phyloP scores from a whole-genome alignment of 2,888 invertebrate genomes.

The Epirrita christyi region DNA sequence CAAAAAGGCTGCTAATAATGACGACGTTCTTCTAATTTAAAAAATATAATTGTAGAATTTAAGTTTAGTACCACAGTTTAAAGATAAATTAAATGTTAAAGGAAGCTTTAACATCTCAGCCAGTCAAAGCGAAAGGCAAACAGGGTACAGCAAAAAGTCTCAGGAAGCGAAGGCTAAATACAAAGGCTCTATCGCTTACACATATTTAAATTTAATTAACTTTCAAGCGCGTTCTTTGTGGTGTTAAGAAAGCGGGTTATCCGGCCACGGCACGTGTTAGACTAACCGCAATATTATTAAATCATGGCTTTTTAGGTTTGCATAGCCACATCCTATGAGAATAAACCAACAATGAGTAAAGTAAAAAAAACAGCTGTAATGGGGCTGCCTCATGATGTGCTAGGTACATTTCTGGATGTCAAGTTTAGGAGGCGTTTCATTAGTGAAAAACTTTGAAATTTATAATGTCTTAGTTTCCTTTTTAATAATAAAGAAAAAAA shows the following conservation, averaged over 20 bases:
- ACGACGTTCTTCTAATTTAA: too few species aligned
- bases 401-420: too few species aligned
- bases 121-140: constrained; percentile 7
- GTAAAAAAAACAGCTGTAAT: too few species aligned
- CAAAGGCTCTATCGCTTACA: constrained; percentile 48
- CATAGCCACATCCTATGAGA: too few species aligned
- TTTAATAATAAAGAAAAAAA: too few species aligned
- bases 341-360: too few species aligned
- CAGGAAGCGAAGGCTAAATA: constrained; percentile 18
- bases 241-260: constrained; percentile 21
- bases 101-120: background rate
- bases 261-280: constrained; percentile 7
- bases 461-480: too few species aligned
- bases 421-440: too few species aligned
- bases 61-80: background rate
- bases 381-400: too few species aligned
- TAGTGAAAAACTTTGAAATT: too few species aligned
- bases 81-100: background rate
- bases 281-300: background rate
- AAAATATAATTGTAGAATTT: too few species aligned
- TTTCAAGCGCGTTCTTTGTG: constrained; percentile 71
- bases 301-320: background rate
- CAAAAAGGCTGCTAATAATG: too few species aligned
- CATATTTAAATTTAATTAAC: constrained; percentile 79
- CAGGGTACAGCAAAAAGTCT: constrained; percentile 5